A percentile compares a stretch with the other conserved stretches of the same genome.
These are phyloP conservation scores for Rallus limicola DNA, from an alignment of 2,113 vertebrate genomes.

Conservation along the genomic window DNA sequence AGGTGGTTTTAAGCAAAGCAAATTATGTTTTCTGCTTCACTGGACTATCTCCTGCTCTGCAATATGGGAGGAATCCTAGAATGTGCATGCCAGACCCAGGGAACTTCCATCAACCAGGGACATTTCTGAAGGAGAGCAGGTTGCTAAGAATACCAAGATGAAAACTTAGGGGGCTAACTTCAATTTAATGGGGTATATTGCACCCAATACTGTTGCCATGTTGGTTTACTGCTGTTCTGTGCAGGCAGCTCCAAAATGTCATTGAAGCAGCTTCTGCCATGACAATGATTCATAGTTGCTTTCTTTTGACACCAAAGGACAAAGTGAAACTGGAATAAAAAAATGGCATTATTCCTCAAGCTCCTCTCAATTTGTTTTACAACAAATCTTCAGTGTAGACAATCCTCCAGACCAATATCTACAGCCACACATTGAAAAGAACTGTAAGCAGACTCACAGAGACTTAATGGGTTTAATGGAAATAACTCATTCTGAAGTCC, in stretches of 20 bases:
- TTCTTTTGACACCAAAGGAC: background rate
- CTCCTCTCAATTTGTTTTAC: background rate
- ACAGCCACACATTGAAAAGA: background rate
- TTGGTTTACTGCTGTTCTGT: background rate
- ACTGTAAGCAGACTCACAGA: background rate
- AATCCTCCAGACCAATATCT: background rate
- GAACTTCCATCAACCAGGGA: background rate
- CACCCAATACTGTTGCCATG: background rate
- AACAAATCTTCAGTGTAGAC: background rate
- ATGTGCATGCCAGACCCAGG: background rate
- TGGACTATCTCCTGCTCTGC: constrained; percentile 3
- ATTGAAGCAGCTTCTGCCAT: background rate
- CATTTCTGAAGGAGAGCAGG: background rate
- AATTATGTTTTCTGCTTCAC: constrained; percentile 42
- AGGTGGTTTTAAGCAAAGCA: constrained; percentile 45
- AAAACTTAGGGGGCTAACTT: background rate
- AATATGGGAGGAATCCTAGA: constrained; percentile 9
- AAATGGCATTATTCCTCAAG: background rate
- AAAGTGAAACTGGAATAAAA: background rate
- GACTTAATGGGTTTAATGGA: background rate
- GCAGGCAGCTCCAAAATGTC: background rate
- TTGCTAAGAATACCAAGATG: background rate
- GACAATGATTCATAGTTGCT: background rate
- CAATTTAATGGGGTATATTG: background rate
- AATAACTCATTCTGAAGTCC: background rate